Evolutionary conservation across 2,888 invertebrate species (phyloP), one percentile per base, ranked within the genome.

Genomic region (Parnassius apollo): DNA sequence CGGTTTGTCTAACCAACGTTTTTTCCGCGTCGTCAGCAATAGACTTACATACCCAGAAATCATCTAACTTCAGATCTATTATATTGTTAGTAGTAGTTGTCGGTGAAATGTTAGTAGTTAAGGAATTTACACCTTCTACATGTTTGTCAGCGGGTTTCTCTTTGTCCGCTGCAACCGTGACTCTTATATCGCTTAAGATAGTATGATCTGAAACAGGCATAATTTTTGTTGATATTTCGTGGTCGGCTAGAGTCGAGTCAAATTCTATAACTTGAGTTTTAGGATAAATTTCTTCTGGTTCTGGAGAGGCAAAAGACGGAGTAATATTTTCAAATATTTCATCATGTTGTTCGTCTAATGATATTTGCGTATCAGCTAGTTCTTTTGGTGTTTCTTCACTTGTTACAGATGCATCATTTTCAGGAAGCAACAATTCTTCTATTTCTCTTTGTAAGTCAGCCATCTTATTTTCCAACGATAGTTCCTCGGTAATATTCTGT

Each of bases 41-140:
- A 65, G 87, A 86, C 80, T 94, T 95, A 59, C 93, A 88, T 13
- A 89, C 77, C 94, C 94, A 95, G 76, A 94, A 94, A 50, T 90
- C 88, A 70, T 93, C 90, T 68, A 93, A 90, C 80, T 83, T 83
- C 57, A 92, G 76, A 68, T 91, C 75, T 57, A 73, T 69, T 57
- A 81, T 59, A 64, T 76, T 83, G 81, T 86, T 88, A 85, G 84
- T 82, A 73, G 66, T 63, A 62, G 52, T 46, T 57, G 68, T 67
- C 64, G 71, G 68, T 57, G 71, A 74, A 77, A 66, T 77, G 81
- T 88, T 86, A 88, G 80, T 76, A 68, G 69, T 65, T 61, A 64
- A 46, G 49, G 68, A 64, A 65, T 65, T 60, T 64, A 60, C 57
- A 64, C 49, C 56, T 64, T 49, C 44, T 22, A 35, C 22, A 44